Base-by-base conservation (phyloP, 2,797 vertebrate species). In the Octomys mimax region DNA sequence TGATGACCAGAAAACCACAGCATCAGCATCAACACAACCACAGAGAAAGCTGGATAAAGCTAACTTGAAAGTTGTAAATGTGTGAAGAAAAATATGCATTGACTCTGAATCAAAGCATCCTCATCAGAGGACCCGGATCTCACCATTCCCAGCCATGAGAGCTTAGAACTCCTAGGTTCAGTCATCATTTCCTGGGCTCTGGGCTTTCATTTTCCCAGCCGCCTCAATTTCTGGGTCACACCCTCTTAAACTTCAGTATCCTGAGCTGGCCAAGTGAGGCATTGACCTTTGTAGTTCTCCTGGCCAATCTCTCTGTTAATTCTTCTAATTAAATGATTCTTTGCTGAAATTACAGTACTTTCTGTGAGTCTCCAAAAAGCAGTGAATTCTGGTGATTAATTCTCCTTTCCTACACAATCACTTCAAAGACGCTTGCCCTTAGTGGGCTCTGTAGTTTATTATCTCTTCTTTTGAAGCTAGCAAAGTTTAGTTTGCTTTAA, bases 401-500 rank as follows among this genome's bases (percentile, higher is more conserved):
- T 97, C 95, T 86, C 28, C 33, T 61, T 91, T 92, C 78, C 84
- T 82, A 89, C 71, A 94, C n/a, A 87, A 61, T 95, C 94, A 97
- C 94, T 98, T 98, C 97, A 98, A 98, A 98, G 97, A 95, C 66
- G 79, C 57, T 86, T 7, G 5, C 91, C 91, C 97, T 97, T 97
- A 82, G 92, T 98, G 96, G 77, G 95, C 79, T 96, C 92, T 84
- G 96, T 96, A 95, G 96, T 97, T 98, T 97, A 97, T 97, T 97
- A 97, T 97, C 96, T 97, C 66, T 97, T 92, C 97, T 96, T 98
- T 97, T 98, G 97, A 98, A 97, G 97, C 91, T 61, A 97, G 95
- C 36, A 92, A 97, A 96, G 83, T 97, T 98, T 96, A 97, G 98
- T 97, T 97, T 97, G 96, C 96, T 97, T 95, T 97, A 96, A 97